phyloP scores from a whole-genome alignment of 2,888 invertebrate species.

The Leucophora obtusa region DNA sequence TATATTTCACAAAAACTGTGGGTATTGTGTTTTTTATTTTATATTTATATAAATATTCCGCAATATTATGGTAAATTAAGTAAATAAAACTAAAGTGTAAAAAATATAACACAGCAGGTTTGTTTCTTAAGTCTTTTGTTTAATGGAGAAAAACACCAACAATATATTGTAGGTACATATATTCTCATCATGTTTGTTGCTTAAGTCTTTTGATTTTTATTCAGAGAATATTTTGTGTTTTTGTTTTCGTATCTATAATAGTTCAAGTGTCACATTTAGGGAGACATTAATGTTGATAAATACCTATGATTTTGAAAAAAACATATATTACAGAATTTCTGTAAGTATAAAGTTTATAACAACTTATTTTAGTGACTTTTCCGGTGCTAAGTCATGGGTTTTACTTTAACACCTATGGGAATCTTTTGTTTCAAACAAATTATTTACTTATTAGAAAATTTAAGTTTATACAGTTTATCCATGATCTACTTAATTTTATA shows the following conservation, averaged over 20 bases:
- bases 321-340: too few species aligned
- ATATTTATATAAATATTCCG: slow-evolving; percentile 40
- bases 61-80: slow-evolving; percentile 50
- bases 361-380: too few species aligned
- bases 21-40: not conserved
- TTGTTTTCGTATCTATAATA: not conserved
- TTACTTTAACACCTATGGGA: too few species aligned
- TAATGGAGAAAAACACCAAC: not conserved
- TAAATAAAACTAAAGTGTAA: slow-evolving; percentile 20
- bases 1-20: slow-evolving; percentile 24
- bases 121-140: slow-evolving; percentile 49
- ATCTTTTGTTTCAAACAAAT: too few species aligned
- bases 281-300: not conserved
- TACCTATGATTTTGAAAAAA: not conserved
- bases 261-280: slow-evolving; percentile 24
- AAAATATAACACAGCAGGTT: slow-evolving; percentile 47
- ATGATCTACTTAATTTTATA: too few species aligned
- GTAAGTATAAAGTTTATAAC: too few species aligned
- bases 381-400: too few species aligned
- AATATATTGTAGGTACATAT: too few species aligned
- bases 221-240: not conserved
- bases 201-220: slow-evolving; percentile 38
- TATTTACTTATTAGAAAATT: too few species aligned
- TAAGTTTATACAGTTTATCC: too few species aligned
- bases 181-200: slow-evolving; percentile 44